Percentiles rank a stretch among this genome's conserved stretches.
phyloP scores from a whole-genome alignment of 2,888 invertebrate species.

The Sisyra terminalis region DNA sequence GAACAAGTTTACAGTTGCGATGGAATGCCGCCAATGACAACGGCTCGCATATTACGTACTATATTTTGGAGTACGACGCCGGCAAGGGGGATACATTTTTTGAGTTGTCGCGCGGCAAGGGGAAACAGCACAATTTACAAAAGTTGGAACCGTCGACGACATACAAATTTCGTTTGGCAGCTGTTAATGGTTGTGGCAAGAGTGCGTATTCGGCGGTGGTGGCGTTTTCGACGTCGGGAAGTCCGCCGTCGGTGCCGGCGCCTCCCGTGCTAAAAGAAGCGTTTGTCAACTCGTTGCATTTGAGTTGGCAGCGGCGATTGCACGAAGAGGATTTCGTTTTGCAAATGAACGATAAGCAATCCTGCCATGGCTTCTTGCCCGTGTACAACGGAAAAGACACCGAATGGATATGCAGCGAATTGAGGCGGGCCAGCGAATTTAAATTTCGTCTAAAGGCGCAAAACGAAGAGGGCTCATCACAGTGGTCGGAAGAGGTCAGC shows the following conservation, averaged over 20 bases:
- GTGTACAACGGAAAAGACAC: slow-evolving; percentile 65
- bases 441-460: slow-evolving; percentile 66
- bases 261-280: slow-evolving; percentile 55
- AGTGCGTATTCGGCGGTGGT: slow-evolving; percentile 54
- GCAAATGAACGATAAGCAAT: slow-evolving; percentile 55
- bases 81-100: slow-evolving; percentile 50
- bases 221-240: slow-evolving; percentile 57
- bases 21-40: slow-evolving; percentile 63
- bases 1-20: slow-evolving; percentile 50
- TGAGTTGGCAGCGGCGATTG: slow-evolving; percentile 59
- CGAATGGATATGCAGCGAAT: slow-evolving; percentile 44
- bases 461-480: slow-evolving; percentile 69
- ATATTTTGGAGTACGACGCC: slow-evolving; percentile 62
- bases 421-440: slow-evolving; percentile 62
- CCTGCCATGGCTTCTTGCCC: slow-evolving; percentile 61
- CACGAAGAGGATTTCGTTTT: slow-evolving; percentile 67
- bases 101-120: slow-evolving; percentile 56
- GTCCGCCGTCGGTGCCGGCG: slow-evolving; percentile 60
- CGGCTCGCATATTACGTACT: slow-evolving; percentile 60
- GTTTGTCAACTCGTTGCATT: slow-evolving; percentile 41
- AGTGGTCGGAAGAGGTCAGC: slow-evolving; percentile 64
- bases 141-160: slow-evolving; percentile 63
- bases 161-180: slow-evolving; percentile 70
- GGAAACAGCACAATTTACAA: slow-evolving; percentile 56
- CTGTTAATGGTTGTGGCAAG: slow-evolving; percentile 65